Base-by-base conservation (phyloP, 1,140 invertebrate genomes). In the Choristoneura fumiferana region DNA sequence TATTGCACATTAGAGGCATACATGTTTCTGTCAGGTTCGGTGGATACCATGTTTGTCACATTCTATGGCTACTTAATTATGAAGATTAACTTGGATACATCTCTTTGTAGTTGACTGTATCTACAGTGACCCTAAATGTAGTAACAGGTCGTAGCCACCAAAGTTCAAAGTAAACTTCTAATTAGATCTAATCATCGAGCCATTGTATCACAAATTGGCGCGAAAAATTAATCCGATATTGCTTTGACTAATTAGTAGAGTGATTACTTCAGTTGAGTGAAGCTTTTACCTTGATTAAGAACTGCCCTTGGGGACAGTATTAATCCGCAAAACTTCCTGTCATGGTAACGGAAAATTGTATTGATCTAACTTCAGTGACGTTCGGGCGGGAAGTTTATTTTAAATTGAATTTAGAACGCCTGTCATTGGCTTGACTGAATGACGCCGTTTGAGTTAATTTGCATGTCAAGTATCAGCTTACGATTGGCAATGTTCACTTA, bases 201-300 rank as follows among this genome's bases (percentile, higher is more conserved):
- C 35, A 37, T n/a, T n/a, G 8, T 6, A 40, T 40, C 39, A 40
- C 39, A 40, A 40, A 40, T 40, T 40, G 39, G 39, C 39, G 15
- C 39, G 13, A 40, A 17, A 40, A 40, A 40, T 40, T 40, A 40
- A 40, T 40, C 15, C 39, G 13, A 40, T 40, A 40, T 40, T 9
- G 15, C 39, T 40, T 40, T 17, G 14, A 40, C 39, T 40, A 40
- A 40, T 40, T 40, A 40, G 13, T 9, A 15, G 9, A 40, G 39
- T 40, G 15, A 40, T 40, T 40, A 40, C 39, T 9, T 9, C 14
- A 40, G 39, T 40, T 40, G 39, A 40, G 39, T 40, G 39, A 40
- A 40, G 39, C 39, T 40, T 40, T 40, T 40, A 40, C 39, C 39
- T 40, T 40, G 39, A 40, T 40, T 40, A 40, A 18, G 39, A 15